phyloP scores from a whole-genome alignment of 2,888 invertebrate species.

The Scaptomyza polygonia region DNA sequence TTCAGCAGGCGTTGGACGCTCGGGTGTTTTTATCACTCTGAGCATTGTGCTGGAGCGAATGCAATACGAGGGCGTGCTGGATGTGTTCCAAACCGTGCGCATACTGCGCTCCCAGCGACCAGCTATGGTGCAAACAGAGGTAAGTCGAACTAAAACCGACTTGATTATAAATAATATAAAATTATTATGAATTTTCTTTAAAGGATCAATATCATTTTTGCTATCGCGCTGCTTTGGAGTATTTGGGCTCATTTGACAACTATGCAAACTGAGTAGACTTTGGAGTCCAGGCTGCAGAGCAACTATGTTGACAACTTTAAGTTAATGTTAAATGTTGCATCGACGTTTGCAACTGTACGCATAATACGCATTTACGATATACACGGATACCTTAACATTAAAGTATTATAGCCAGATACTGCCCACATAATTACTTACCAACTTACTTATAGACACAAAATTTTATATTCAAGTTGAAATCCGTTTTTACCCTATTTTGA shows the following conservation, averaged over 20 bases:
- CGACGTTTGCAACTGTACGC: slow-evolving; percentile 56
- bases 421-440: slow-evolving; percentile 56
- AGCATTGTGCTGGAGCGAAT: slow-evolving; percentile 99
- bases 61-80: slow-evolving; percentile 99
- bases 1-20: slow-evolving; percentile 99
- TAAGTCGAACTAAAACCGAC: slow-evolving; percentile 82
- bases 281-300: slow-evolving; percentile 42
- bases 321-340: slow-evolving; percentile 43
- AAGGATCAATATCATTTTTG: slow-evolving; percentile 99
- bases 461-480: slow-evolving; percentile 21
- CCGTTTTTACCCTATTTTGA: slow-evolving; percentile 19
- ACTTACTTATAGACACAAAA: slow-evolving; percentile 20
- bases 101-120: slow-evolving; percentile 98
- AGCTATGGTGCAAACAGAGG: slow-evolving; percentile 99
- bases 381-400: slow-evolving; percentile 68
- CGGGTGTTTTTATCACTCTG: slow-evolving; percentile 98
- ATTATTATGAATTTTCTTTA: slow-evolving; percentile 44
- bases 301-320: slow-evolving; percentile 48
- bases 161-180: not conserved
- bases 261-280: slow-evolving; percentile 90
- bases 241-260: slow-evolving; percentile 98
- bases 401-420: slow-evolving; percentile 78
- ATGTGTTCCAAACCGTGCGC: slow-evolving; percentile 99
- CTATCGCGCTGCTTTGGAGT: slow-evolving; percentile 99
- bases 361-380: slow-evolving; percentile 73